Percentiles rank a stretch among this genome's conserved stretches.
phyloP scores from a whole-genome alignment of 2,797 vertebrate genomes.

The Mormyrus hasselquistii region DNA sequence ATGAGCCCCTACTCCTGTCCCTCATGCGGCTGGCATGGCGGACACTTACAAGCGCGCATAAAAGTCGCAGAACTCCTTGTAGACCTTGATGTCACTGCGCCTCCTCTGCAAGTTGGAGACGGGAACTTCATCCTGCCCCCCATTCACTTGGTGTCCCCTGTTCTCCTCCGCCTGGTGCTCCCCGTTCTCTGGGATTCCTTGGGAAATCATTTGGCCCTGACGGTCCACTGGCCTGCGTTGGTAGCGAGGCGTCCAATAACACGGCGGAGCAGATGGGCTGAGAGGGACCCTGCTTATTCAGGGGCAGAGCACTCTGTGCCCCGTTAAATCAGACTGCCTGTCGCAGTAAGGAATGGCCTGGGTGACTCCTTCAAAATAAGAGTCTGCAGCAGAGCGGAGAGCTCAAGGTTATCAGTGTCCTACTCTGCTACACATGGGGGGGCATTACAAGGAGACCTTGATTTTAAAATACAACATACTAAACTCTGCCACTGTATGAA shows the following conservation, averaged over 20 bases:
- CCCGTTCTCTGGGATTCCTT: constrained; percentile 72
- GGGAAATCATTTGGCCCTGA: constrained; percentile 51
- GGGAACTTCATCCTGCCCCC: constrained; percentile 67
- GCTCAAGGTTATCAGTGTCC: constrained; percentile 4
- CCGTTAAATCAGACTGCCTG: constrained; percentile 42
- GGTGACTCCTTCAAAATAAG: constrained; percentile 65
- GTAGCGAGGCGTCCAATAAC: neutral
- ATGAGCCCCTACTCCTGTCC: neutral
- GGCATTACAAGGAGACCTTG: neutral
- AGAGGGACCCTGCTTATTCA: constrained; percentile 50
- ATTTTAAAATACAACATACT: neutral
- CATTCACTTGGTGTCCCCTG: constrained; percentile 46
- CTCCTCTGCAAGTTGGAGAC: constrained; percentile 83
- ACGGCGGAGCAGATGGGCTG: constrained; percentile 22
- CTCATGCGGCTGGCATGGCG: too few species aligned
- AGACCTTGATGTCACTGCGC: constrained; percentile 88
- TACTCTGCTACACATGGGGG: neutral
- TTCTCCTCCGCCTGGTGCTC: constrained; percentile 51
- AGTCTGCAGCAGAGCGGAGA: constrained; percentile 46
- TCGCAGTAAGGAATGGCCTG: constrained; percentile 51
- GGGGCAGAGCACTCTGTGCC: constrained; percentile 46
- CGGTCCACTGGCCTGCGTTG: constrained; percentile 55
- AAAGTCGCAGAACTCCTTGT: constrained; percentile 98
- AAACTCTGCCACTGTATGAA: neutral
- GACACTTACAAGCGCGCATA: constrained; percentile 91